phyloP scores from a whole-genome alignment of 2,888 invertebrate species.

The Gibbula magus region DNA sequence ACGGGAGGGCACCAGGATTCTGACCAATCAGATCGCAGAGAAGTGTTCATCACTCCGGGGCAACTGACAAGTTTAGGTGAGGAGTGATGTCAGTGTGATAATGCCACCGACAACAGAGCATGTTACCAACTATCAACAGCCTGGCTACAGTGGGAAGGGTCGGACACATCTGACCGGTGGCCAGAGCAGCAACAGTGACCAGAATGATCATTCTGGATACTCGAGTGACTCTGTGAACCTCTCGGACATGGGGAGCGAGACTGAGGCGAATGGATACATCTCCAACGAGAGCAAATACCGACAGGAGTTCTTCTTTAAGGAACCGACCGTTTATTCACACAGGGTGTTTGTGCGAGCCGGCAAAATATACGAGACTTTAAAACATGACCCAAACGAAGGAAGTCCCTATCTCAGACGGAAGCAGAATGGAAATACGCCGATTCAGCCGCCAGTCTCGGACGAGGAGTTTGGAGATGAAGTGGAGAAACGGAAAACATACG shows the following conservation, averaged over 20 bases:
- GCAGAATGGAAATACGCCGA: slow-evolving; percentile 31
- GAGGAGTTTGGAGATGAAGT: slow-evolving; percentile 62
- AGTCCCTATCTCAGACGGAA: slow-evolving; percentile 45
- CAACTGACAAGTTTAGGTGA: background rate
- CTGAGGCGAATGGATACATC: background rate
- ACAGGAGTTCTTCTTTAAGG: slow-evolving; percentile 58
- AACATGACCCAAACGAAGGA: slow-evolving; percentile 52
- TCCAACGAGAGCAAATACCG: slow-evolving; percentile 1
- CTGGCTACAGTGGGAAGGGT: background rate
- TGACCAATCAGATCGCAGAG: background rate
- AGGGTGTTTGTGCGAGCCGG: slow-evolving; percentile 61
- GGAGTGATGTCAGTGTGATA: background rate
- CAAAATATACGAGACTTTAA: slow-evolving; percentile 61
- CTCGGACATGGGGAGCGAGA: too few species aligned
- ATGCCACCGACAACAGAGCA: background rate
- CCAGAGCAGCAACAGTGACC: too few species aligned
- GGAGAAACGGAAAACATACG: slow-evolving; percentile 67
- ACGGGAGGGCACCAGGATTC: background rate
- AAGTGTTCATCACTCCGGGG: background rate
- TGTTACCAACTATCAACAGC: background rate
- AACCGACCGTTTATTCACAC: slow-evolving; percentile 66
- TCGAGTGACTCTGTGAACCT: too few species aligned
- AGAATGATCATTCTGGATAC: too few species aligned
- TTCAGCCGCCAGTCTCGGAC: slow-evolving; percentile 39
- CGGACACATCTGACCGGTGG: too few species aligned